These are phyloP conservation scores for Miichthys miiuy DNA, from an alignment of 2,797 vertebrate genomes.

Conservation along the genomic window DNA sequence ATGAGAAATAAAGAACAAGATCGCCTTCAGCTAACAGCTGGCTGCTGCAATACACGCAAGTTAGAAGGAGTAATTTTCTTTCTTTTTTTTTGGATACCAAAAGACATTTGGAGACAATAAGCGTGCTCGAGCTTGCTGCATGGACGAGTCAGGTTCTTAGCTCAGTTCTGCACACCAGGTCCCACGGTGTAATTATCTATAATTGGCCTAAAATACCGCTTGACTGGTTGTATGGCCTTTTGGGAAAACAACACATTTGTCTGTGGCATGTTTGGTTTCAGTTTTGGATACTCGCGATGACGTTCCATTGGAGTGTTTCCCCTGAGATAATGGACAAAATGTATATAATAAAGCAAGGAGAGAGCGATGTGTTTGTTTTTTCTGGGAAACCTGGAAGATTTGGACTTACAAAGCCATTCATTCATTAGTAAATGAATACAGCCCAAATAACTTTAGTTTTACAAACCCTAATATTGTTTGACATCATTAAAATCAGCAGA, in stretches of 20 bases:
- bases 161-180: conserved; percentile 17
- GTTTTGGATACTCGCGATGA: conserved; percentile 14
- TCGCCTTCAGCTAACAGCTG: conserved; percentile 5
- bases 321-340: background rate
- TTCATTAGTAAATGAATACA: background rate
- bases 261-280: conserved; percentile 29
- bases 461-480: background rate
- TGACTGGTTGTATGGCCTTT: conserved; percentile 44
- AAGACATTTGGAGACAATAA: conserved; percentile 16
- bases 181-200: conserved; percentile 57
- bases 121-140: conserved; percentile 1
- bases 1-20: background rate
- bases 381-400: conserved; percentile 5
- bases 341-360: background rate
- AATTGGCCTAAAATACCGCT: conserved; percentile 63
- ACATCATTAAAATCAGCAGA: conserved; percentile 2
- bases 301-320: conserved; percentile 23
- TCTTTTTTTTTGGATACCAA: conserved; percentile 10
- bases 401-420: background rate
- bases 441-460: background rate
- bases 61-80: conserved; percentile 2
- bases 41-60: conserved; percentile 12
- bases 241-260: conserved; percentile 45
- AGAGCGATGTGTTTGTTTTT: background rate
- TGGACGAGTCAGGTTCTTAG: conserved; percentile 33